Conservation (phyloP, 2,113 vertebrate genomes). For the Solea solea region DNA sequence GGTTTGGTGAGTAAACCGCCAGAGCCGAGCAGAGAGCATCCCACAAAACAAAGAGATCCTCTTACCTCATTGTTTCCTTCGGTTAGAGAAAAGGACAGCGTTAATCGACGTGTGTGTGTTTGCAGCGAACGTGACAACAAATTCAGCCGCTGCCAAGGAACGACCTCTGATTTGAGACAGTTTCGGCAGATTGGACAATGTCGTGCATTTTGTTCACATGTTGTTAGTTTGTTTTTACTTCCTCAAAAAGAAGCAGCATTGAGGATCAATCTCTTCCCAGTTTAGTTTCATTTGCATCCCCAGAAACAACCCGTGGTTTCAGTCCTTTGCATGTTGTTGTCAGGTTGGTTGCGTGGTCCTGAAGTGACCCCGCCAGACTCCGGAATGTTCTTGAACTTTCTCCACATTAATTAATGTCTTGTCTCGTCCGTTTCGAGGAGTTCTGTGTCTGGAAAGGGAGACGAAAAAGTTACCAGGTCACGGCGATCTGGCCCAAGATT, state of each 20-base stretch:
- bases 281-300: conserved; percentile 22
- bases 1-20: conserved; percentile 70
- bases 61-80: conserved; percentile 53
- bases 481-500: conserved; percentile 21
- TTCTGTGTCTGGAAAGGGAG: conserved; percentile 12
- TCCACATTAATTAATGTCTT: not conserved
- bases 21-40: conserved; percentile 36
- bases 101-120: not conserved
- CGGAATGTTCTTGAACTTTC: not conserved
- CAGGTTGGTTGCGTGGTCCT: not conserved
- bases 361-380: not conserved
- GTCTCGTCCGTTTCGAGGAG: not conserved
- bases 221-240: not conserved
- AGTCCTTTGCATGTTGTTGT: conserved; percentile 24
- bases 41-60: conserved; percentile 49
- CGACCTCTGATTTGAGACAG: not conserved
- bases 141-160: not conserved
- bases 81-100: conserved; percentile 19
- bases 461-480: conserved; percentile 25
- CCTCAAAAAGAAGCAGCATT: not conserved
- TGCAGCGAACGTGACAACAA: not conserved
- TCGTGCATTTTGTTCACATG: not conserved
- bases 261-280: conserved; percentile 1
- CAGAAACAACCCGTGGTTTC: not conserved
- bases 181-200: not conserved